Percentiles rank a stretch among this genome's conserved stretches.
phyloP scores from a whole-genome alignment of 2,888 invertebrate species.

The Drosophila maculinotata region DNA sequence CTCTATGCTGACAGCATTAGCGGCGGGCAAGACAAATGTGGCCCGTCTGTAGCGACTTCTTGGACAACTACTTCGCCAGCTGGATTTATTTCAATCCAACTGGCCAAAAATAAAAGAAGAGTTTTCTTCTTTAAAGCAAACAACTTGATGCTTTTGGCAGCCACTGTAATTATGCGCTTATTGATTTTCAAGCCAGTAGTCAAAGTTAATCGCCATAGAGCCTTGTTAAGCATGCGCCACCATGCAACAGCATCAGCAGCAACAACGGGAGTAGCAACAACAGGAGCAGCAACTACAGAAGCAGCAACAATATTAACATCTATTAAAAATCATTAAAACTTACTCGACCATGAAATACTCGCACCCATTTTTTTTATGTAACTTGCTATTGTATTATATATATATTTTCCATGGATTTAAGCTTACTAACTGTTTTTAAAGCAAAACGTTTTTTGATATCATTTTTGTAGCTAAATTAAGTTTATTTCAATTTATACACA shows the following conservation, averaged over 20 bases:
- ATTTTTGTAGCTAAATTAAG: neutral
- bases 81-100: conserved; percentile 74
- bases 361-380: neutral
- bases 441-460: too few species aligned
- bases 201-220: conserved; percentile 52
- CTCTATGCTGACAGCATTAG: conserved; percentile 34
- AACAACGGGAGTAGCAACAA: neutral
- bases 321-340: neutral
- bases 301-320: conserved; percentile 8
- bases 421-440: too few species aligned
- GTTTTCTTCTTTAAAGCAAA: conserved; percentile 32
- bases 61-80: conserved; percentile 22
- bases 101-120: conserved; percentile 2
- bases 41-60: conserved; percentile 41
- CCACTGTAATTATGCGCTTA: conserved; percentile 67
- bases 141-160: conserved; percentile 24
- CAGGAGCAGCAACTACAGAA: too few species aligned
- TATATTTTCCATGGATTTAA: neutral
- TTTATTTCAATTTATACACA: too few species aligned
- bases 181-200: conserved; percentile 64
- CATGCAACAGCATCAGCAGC: conserved; percentile 20
- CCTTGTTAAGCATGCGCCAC: conserved; percentile 56
- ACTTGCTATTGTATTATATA: neutral
- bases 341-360: conserved; percentile 17
- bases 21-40: conserved; percentile 56